Evolutionary conservation across 1,140 invertebrate genomes (phyloP).

Genomic region (Dreissena rostriformis): DNA sequence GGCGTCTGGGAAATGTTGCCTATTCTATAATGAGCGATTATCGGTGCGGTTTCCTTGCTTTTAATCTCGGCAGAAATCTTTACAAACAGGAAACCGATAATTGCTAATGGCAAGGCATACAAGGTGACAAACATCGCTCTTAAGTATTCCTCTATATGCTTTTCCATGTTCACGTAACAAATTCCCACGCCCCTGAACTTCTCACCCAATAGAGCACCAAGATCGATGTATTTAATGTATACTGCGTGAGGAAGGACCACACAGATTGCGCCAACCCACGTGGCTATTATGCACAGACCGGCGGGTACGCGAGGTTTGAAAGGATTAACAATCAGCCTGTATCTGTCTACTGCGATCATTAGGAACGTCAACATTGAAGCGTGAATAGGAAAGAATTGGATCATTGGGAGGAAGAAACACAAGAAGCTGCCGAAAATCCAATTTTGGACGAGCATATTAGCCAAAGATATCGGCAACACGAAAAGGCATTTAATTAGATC

Average conservation of each 20-base stretch:
- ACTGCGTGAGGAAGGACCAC: conserved; percentile 88
- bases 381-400: conserved; percentile 88
- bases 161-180: conserved; percentile 78
- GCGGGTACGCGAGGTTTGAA: conserved; percentile 85
- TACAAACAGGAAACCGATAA: conserved; percentile 86
- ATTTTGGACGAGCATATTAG: conserved; percentile 87
- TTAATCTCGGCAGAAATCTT: conserved; percentile 86
- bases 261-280: conserved; percentile 87
- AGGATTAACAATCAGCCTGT: conserved; percentile 85
- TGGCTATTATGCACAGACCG: conserved; percentile 86
- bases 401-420: conserved; percentile 89
- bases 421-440: conserved; percentile 89
- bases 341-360: conserved; percentile 87
- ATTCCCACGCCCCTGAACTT: conserved; percentile 77
- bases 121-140: conserved; percentile 82
- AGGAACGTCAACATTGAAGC: conserved; percentile 88
- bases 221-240: conserved; percentile 87
- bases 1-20: conserved; percentile 27
- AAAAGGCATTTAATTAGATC: conserved; percentile 87
- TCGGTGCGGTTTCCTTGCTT: conserved; percentile 82
- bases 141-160: conserved; percentile 81
- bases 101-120: conserved; percentile 86
- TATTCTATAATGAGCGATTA: conserved; percentile 75
- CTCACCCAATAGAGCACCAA: conserved; percentile 83
- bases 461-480: conserved; percentile 86